phyloP scores from a whole-genome alignment of 2,888 invertebrate species.

The Cactoblastis cactorum region DNA sequence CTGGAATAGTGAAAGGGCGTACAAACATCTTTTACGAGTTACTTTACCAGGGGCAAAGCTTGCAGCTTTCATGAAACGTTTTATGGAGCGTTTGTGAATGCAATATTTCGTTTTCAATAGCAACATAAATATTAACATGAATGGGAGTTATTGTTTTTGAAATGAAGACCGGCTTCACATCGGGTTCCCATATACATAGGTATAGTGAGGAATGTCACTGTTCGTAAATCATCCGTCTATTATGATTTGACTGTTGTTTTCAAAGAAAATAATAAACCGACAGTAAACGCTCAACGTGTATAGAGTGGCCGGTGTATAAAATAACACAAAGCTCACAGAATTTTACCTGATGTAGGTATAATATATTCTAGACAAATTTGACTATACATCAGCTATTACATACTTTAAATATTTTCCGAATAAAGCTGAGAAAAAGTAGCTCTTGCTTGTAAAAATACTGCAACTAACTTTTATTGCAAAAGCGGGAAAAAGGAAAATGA shows the following conservation, averaged over 20 bases:
- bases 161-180: not conserved
- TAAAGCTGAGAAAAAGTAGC: too few relatives aligned
- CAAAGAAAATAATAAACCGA: too few relatives aligned
- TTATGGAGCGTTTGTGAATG: conserved; percentile 7
- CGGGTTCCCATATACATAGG: not conserved
- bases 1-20: conserved; percentile 6
- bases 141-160: conserved; percentile 1
- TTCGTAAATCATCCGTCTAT: not conserved
- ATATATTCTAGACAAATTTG: too few relatives aligned
- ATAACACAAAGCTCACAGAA: too few relatives aligned
- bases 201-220: not conserved
- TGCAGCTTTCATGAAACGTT: conserved; percentile 1
- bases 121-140: conserved; percentile 1
- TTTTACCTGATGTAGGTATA: too few relatives aligned
- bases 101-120: conserved; percentile 10
- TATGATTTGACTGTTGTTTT: not conserved
- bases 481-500: too few relatives aligned
- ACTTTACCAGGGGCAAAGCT: not conserved
- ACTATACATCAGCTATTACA: too few relatives aligned
- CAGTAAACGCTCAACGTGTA: too few relatives aligned
- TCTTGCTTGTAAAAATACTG: too few relatives aligned
- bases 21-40: conserved; percentile 6
- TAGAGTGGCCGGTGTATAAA: too few relatives aligned
- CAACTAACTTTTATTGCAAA: too few relatives aligned
- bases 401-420: too few relatives aligned